Base-by-base conservation (phyloP, 2,797 vertebrate genomes). In the Crenichthys baileyi region DNA sequence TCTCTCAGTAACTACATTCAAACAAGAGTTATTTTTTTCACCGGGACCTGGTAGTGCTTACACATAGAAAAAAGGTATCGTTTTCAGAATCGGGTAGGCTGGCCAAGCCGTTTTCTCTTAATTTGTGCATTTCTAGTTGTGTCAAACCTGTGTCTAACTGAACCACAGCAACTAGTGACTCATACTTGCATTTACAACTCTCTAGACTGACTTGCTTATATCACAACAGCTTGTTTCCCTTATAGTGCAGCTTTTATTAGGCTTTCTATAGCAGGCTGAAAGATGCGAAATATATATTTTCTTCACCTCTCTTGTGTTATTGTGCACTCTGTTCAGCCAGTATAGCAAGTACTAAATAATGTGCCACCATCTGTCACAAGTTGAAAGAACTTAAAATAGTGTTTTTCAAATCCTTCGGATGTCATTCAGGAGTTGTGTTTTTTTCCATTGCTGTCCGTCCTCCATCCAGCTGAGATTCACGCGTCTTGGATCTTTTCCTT, bases 371-470 rank as follows among this genome's bases (percentile, higher is more conserved):
- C 78, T 44, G 65, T n/a, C 55, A 48, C 39, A 51, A 73, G 67
- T 29, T 6, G 55, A 76, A 70, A 44, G 41, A 46, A 79, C 39
- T 76, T 67, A 29, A 73, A 72, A 73, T 77, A 0, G 16, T 4
- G n/a, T 61, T 80, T 87, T 81, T 61, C 55, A 61, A 60, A 48
- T 73, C 24, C 7, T 2, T 61, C 50, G 63, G 48, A 29, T 73
- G 70, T 29, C 71, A 72, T 84, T 88, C 68, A 79, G 29, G 31
- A 83, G 48, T 81, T 75, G 61, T 53, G 63, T 81, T 85, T 86
- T 61, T 46, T 48, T 41, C 48, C 74, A 20, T 9, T 13, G 7
- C 63, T 73, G 50, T 81, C 82, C 41, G 63, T 46, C 55, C 41
- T 72, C 72, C 72, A 29, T 72, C 5, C 60, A 74, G 79, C 44